These are phyloP conservation scores for Cryptophagus acutangulus DNA, from an alignment of 2,888 invertebrate species.

Conservation along the genomic window DNA sequence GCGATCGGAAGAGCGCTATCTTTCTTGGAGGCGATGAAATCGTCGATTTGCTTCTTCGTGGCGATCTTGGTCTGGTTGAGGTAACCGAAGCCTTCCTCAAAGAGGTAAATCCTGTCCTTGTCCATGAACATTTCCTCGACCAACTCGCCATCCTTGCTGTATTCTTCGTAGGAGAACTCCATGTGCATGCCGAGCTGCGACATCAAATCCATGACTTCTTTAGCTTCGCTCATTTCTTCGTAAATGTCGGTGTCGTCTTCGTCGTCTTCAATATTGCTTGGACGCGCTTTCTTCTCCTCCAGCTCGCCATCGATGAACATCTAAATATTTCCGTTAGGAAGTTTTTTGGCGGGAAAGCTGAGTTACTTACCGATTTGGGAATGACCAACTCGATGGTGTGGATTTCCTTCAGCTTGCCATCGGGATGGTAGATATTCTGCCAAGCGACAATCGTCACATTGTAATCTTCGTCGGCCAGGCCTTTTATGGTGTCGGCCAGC, in stretches of 20 bases:
- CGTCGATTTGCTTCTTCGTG: not conserved
- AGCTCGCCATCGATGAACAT: no score
- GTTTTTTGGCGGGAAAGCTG: no score
- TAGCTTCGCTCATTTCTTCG: not conserved
- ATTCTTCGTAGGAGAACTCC: not conserved
- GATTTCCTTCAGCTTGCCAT: conserved; percentile 8
- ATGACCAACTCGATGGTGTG: conserved; percentile 10
- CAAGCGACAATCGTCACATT: conserved; percentile 12
- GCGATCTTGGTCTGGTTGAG: not conserved
- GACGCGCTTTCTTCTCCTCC: no score
- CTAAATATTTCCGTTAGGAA: no score
- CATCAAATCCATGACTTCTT: not conserved
- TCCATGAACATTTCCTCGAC: not conserved
- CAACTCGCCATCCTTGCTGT: not conserved
- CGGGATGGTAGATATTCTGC: conserved; percentile 10
- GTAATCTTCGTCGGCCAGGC: not conserved
- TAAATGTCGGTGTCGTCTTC: not conserved
- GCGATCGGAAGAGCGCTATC: not conserved
- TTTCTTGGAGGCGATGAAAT: not conserved
- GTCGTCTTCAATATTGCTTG: no score
- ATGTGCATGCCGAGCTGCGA: not conserved
- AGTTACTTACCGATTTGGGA: not conserved
- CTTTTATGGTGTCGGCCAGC: not conserved
- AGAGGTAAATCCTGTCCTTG: not conserved
- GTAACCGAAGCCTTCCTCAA: not conserved